phyloP scores from a whole-genome alignment of 2,113 vertebrate genomes.

The Scomber scombrus region DNA sequence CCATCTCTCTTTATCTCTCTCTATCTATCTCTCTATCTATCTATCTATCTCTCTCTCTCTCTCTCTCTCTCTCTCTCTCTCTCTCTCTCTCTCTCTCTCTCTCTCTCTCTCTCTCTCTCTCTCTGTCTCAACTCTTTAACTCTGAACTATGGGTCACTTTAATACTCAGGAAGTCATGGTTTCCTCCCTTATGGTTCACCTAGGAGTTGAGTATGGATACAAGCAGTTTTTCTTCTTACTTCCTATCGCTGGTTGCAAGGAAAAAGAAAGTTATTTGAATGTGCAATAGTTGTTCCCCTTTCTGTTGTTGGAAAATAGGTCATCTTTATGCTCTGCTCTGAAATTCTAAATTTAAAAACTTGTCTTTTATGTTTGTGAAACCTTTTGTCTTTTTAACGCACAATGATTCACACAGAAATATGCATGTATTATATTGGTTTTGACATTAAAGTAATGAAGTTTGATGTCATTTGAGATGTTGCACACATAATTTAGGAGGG shows the following conservation, averaged over 20 bases:
- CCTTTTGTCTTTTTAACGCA: conserved; percentile 41
- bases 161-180: conserved; percentile 35
- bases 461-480: conserved; percentile 8
- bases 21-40: no score
- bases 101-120: not conserved
- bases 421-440: not conserved
- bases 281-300: conserved; percentile 35
- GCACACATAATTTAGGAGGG: not conserved
- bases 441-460: not conserved
- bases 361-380: conserved; percentile 18
- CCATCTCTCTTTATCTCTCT: conserved; percentile 16
- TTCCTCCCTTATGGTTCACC: conserved; percentile 30
- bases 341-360: conserved; percentile 38
- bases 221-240: conserved; percentile 9
- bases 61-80: conserved; percentile 7
- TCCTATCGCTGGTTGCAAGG: conserved; percentile 14
- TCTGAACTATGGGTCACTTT: not conserved
- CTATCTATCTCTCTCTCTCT: not conserved
- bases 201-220: conserved; percentile 30
- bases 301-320: conserved; percentile 68
- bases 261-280: conserved; percentile 52
- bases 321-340: conserved; percentile 57
- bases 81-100: not conserved
- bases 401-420: conserved; percentile 37
- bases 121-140: no score